Percentiles rank a stretch among this genome's conserved stretches.
These are phyloP conservation scores for Aphelenchoides besseyi DNA, from an alignment of 1,140 invertebrate genomes.

Conservation along the genomic window DNA sequence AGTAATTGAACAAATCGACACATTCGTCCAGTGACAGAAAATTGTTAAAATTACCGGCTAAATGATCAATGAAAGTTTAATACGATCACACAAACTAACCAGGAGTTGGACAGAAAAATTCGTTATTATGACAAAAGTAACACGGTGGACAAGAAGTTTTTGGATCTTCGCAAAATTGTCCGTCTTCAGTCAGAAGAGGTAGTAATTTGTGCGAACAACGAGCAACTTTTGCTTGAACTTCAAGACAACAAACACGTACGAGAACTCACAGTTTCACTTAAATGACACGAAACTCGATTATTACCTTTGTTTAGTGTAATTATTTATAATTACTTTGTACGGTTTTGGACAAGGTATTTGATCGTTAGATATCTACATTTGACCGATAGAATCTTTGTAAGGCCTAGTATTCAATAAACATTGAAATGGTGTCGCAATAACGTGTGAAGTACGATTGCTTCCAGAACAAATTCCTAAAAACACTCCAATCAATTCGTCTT, in stretches of 20 bases:
- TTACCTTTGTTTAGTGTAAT: background rate
- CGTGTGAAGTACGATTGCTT: constrained; percentile 11
- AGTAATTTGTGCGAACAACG: constrained; percentile 25
- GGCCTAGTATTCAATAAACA: constrained; percentile 21
- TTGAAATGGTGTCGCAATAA: constrained; percentile 17
- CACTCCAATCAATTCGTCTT: background rate
- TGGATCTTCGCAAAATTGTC: constrained; percentile 19
- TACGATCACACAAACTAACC: no score
- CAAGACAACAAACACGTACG: constrained; percentile 27
- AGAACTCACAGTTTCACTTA: constrained; percentile 22
- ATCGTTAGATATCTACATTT: constrained; percentile 23
- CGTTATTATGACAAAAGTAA: no score
- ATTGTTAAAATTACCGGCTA: constrained; percentile 55
- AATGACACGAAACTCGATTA: constrained; percentile 16
- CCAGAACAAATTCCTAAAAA: no score
- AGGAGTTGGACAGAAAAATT: no score
- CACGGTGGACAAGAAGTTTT: constrained; percentile 15
- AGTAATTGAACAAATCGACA: constrained; percentile 35
- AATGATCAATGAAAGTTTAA: no score
- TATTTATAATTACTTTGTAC: constrained; percentile 27
- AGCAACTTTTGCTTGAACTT: background rate
- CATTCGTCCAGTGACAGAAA: constrained; percentile 45
- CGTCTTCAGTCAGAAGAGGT: constrained; percentile 30
- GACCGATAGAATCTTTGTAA: constrained; percentile 26
- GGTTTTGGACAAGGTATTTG: constrained; percentile 2